These are phyloP conservation scores for Cepphus grylle DNA, from an alignment of 2,113 vertebrate species.

Conservation along the genomic window DNA sequence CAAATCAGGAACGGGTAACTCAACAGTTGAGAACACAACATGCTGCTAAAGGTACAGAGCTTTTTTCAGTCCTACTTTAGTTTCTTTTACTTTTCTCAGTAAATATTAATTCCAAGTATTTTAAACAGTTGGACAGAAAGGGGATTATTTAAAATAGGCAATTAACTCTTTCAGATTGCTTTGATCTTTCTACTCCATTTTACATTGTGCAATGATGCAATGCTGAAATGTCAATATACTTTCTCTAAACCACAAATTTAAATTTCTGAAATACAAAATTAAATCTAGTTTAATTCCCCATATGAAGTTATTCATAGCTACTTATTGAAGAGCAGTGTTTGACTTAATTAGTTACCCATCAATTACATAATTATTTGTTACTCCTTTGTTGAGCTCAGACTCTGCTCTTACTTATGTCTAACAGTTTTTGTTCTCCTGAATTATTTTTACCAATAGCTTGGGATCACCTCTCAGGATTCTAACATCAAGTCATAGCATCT, in stretches of 20 bases:
- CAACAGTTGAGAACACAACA: neutral
- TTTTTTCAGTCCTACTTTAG: neutral
- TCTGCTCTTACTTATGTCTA: neutral
- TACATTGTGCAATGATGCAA: neutral
- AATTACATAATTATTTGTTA: neutral
- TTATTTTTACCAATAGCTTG: neutral
- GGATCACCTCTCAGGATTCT: neutral
- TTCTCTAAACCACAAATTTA: neutral
- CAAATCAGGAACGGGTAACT: neutral
- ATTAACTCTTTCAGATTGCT: neutral
- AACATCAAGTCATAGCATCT: neutral
- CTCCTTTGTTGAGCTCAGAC: neutral
- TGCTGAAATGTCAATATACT: neutral
- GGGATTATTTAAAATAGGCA: neutral
- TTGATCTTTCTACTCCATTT: neutral
- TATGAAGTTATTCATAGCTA: neutral
- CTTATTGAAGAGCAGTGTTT: neutral
- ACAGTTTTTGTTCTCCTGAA: neutral
- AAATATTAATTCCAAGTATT: neutral
- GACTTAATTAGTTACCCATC: neutral
- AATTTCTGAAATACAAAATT: neutral
- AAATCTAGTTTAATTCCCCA: neutral
- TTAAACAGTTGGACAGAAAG: neutral
- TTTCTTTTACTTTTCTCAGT: neutral
- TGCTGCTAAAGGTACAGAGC: fast-evolving